Base-by-base conservation (phyloP, 2,888 invertebrate genomes). In the Neria commutata region DNA sequence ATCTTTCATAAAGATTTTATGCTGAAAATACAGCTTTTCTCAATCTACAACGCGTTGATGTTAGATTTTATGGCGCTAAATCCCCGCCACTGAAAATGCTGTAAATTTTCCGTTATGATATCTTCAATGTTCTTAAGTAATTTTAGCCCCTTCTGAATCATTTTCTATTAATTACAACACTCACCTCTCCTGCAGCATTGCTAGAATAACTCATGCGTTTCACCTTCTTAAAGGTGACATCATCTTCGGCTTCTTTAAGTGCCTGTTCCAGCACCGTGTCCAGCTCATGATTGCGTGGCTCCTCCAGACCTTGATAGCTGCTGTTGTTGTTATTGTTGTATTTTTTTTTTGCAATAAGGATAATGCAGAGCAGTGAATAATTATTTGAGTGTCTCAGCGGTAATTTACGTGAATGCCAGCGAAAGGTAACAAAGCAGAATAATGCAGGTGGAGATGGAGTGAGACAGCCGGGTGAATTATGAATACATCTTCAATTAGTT, bases 141-240 rank as follows among this genome's bases (percentile, higher is more conserved):
- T 29, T 29, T 29, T n/a, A n/a, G n/a, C n/a, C n/a, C n/a, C n/a
- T n/a, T n/a, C n/a, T n/a, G n/a, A n/a, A n/a, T n/a, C n/a, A n/a
- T n/a, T n/a, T n/a, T n/a, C n/a, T n/a, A n/a, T n/a, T n/a, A n/a
- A n/a, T n/a, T n/a, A n/a, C n/a, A n/a, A n/a, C n/a, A 67, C 71
- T 73, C 82, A 89, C 89, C 83, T 89, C 88, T 34, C 89, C 89
- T 16, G 86, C 85, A 40, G 84, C 87, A 68, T 88, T 88, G 65
- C 87, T 88, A 40, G 89, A 89, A 71, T 90, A 90, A 73, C 90
- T 90, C 83, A 88, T 85, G 60, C 90, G 83, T 72, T 89, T 88
- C 21, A 90, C 88, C 80, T 89, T 89, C 58, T 87, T 84, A 69
- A 89, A 89, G 0, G 89, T 90, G 37, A 87, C 87, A 70, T 90